Conservation (phyloP, 1,140 invertebrate species). For the Brachionus rubens region DNA sequence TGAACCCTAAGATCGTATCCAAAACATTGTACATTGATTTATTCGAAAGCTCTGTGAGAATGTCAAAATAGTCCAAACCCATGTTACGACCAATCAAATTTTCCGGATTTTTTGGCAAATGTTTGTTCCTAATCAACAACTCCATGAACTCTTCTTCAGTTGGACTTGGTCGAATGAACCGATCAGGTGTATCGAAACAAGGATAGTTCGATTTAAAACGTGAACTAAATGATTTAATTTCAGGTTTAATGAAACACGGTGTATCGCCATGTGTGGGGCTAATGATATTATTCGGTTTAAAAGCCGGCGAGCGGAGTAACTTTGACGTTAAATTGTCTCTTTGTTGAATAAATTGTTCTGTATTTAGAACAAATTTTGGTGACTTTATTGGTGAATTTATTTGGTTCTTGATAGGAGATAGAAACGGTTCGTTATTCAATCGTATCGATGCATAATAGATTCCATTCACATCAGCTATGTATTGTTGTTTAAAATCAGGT, state of each 20-base stretch:
- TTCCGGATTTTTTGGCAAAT: conserved; percentile 31
- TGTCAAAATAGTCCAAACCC: conserved; percentile 25
- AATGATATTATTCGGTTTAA: not conserved
- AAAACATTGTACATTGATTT: not conserved
- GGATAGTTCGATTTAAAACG: conserved; percentile 16
- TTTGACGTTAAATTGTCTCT: not conserved
- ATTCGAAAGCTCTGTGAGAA: not conserved
- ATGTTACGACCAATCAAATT: conserved; percentile 22
- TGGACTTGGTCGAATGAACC: not conserved
- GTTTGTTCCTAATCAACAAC: conserved; percentile 27
- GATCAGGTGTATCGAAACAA: not conserved
- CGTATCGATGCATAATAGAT: conserved; percentile 31
- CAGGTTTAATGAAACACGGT: not conserved
- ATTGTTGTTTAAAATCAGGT: conserved; percentile 16
- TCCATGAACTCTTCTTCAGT: conserved; percentile 45
- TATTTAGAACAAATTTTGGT: not conserved
- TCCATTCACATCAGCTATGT: conserved; percentile 28
- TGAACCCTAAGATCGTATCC: conserved; percentile 1
- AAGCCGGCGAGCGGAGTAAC: conserved; percentile 14
- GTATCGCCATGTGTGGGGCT: not conserved
- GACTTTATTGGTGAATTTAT: not conserved
- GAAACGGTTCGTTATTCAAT: not conserved
- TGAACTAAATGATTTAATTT: conserved; percentile 19
- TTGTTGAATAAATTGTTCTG: conserved; percentile 10
- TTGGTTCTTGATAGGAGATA: not conserved